Conservation (phyloP, 2,888 invertebrate genomes). For the Labia minor region DNA sequence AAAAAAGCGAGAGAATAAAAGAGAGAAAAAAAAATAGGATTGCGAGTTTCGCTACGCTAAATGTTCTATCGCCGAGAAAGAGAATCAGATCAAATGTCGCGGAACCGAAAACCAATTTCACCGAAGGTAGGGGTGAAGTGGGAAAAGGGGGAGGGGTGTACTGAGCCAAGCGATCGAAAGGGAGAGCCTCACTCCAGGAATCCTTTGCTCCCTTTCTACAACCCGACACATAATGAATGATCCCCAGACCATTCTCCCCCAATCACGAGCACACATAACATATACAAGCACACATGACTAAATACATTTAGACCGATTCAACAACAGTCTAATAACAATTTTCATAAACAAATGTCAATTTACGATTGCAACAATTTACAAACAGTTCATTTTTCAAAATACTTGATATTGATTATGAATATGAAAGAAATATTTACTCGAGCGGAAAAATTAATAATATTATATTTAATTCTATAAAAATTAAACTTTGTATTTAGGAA, state of each 20-base stretch:
- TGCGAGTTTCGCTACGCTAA: not conserved
- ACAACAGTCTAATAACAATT: not conserved
- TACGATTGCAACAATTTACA: not conserved
- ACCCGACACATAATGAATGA: slow-evolving; percentile 4
- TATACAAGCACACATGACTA: not conserved
- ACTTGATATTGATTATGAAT: too few species aligned
- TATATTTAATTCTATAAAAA: too few species aligned
- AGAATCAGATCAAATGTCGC: slow-evolving; percentile 1
- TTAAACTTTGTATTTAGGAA: too few species aligned
- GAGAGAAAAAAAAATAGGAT: not conserved
- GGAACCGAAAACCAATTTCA: slow-evolving; percentile 8
- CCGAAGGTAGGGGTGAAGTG: not conserved
- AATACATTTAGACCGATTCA: not conserved
- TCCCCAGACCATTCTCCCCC: not conserved
- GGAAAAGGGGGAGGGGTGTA: not conserved
- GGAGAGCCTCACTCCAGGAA: not conserved
- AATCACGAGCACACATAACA: not conserved
- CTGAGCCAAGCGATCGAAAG: not conserved
- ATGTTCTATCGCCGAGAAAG: not conserved
- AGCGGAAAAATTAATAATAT: too few species aligned
- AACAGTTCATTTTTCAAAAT: too few species aligned
- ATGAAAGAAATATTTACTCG: too few species aligned
- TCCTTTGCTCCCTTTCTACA: not conserved
- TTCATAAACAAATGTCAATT: not conserved
- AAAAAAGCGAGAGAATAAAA: not conserved